These are phyloP conservation scores for Telenomus remus DNA, from an alignment of 1,140 invertebrate species.

Conservation along the genomic window DNA sequence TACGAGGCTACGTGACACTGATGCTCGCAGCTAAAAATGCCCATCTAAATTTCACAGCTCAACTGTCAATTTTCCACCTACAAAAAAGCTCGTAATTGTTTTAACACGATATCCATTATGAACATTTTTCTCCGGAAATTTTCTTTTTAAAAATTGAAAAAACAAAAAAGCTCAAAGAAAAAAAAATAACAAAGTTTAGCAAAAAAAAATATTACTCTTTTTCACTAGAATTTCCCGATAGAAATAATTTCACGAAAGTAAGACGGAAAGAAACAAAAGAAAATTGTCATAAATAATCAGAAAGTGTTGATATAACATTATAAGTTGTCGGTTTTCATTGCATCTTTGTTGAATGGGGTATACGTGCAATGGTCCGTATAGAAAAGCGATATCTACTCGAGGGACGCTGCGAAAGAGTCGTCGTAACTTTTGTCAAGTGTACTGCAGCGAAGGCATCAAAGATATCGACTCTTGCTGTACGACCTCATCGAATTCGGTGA, in stretches of 20 bases:
- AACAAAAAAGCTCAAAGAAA: too few relatives aligned
- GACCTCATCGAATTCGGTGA: slow-evolving; percentile 48
- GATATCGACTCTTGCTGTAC: slow-evolving; percentile 39
- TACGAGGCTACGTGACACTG: slow-evolving; percentile 39
- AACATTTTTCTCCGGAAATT: too few relatives aligned
- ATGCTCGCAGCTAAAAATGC: slow-evolving; percentile 28
- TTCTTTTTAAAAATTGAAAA: too few relatives aligned
- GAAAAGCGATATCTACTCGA: slow-evolving; percentile 51
- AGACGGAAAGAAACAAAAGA: background rate
- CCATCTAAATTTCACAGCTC: slow-evolving; percentile 10
- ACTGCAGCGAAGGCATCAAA: slow-evolving; percentile 50
- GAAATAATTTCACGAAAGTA: background rate
- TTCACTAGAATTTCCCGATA: too few relatives aligned
- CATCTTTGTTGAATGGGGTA: slow-evolving; percentile 43
- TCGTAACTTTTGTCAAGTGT: slow-evolving; percentile 57
- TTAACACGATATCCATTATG: too few relatives aligned
- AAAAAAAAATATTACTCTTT: too few relatives aligned
- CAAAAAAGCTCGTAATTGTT: background rate
- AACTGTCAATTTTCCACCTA: slow-evolving; percentile 36
- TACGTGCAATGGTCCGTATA: slow-evolving; percentile 54
- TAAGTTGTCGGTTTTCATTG: slow-evolving; percentile 38
- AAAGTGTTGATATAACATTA: slow-evolving; percentile 49
- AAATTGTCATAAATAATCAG: slow-evolving; percentile 24
- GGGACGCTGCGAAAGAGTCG: slow-evolving; percentile 50
- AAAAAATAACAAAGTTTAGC: too few relatives aligned